phyloP scores from a whole-genome alignment of 2,113 vertebrate species.

The Dolichallabes microphthalmus region DNA sequence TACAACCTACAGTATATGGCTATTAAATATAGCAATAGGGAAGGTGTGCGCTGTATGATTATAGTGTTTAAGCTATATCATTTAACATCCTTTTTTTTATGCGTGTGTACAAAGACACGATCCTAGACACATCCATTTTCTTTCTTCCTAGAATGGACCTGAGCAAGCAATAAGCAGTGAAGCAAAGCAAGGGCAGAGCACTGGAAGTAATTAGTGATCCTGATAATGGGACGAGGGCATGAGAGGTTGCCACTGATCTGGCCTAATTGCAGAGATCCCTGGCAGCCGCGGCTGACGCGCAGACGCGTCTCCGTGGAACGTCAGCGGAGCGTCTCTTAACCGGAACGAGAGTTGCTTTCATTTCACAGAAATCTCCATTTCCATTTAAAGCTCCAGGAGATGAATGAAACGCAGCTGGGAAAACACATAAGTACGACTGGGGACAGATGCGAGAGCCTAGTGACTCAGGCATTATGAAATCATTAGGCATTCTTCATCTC shows the following conservation, averaged over 20 bases:
- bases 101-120: not conserved
- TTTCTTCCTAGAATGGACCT: slow-evolving; percentile 11
- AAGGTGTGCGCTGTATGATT: not conserved
- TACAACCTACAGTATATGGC: not conserved
- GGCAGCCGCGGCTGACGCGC: slow-evolving; percentile 67
- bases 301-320: slow-evolving; percentile 56
- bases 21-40: not conserved
- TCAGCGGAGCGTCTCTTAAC: slow-evolving; percentile 42
- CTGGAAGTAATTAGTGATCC: slow-evolving; percentile 78
- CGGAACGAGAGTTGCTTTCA: slow-evolving; percentile 42
- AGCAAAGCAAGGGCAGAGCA: slow-evolving; percentile 57
- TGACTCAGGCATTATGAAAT: slow-evolving; percentile 47
- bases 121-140: not conserved
- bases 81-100: not conserved
- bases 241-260: slow-evolving; percentile 73
- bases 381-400: slow-evolving; percentile 49
- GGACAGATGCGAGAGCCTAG: slow-evolving; percentile 40
- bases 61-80: not conserved
- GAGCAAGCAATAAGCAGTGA: slow-evolving; percentile 55
- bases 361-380: slow-evolving; percentile 52
- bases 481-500: slow-evolving; percentile 50
- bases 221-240: slow-evolving; percentile 74
- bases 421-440: slow-evolving; percentile 43
- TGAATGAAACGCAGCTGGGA: slow-evolving; percentile 47
- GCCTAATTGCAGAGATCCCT: slow-evolving; percentile 74